Evolutionary conservation across 2,888 invertebrate genomes (phyloP).

Genomic region (Himalopsyche japonica): DNA sequence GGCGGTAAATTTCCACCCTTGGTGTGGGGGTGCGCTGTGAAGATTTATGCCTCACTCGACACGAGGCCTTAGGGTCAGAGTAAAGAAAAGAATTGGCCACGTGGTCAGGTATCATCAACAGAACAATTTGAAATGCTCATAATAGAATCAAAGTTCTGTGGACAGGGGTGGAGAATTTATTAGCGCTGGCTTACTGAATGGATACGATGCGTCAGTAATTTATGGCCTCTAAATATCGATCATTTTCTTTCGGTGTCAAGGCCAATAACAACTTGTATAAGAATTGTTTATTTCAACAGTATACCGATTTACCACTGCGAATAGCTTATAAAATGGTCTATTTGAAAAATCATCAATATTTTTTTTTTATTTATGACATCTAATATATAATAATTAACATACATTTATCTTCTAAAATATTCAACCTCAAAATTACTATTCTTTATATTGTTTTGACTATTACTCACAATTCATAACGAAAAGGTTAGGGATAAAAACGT

Average conservation of each 20-base stretch:
- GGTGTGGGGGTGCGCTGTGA: neutral
- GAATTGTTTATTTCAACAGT: too few relatives aligned
- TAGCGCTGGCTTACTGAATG: neutral
- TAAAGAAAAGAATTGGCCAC: neutral
- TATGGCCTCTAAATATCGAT: neutral
- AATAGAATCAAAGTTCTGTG: neutral
- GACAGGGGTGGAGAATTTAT: neutral
- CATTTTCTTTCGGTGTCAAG: neutral
- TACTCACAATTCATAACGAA: too few relatives aligned
- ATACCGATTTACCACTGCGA: too few relatives aligned
- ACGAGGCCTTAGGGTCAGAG: conserved; percentile 2
- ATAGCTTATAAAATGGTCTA: too few relatives aligned
- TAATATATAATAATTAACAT: too few relatives aligned
- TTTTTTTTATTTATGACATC: too few relatives aligned
- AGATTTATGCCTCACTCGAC: conserved; percentile 22
- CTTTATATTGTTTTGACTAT: too few relatives aligned
- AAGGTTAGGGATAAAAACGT: too few relatives aligned
- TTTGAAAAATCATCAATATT: too few relatives aligned
- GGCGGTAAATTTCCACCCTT: neutral
- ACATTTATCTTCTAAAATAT: too few relatives aligned
- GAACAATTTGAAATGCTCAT: neutral
- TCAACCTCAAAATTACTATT: too few relatives aligned
- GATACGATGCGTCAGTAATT: neutral
- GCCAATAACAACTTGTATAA: neutral
- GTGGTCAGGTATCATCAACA: conserved; percentile 1